Evolutionary conservation across 2,888 invertebrate genomes (phyloP), one percentile per base, ranked within the genome.

Genomic region (Leptopilina syphax): DNA sequence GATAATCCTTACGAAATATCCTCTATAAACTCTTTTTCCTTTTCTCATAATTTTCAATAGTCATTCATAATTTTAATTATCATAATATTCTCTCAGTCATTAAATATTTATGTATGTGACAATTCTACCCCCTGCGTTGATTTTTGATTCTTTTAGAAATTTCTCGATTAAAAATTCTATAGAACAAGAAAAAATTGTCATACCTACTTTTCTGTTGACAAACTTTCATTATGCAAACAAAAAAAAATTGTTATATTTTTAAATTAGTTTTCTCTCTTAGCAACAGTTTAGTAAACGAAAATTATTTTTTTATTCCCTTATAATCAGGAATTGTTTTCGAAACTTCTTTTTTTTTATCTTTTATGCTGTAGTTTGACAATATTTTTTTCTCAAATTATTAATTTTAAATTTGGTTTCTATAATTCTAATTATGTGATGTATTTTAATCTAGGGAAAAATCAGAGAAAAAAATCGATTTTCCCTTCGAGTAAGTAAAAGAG

Each of bases 61-160:
- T 34, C 0, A 27, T 3, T 34, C 34, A 18, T 0, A 6, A 13
- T 8, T 34, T 8, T 1, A 34, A n/a, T 34, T 34, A 13, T n/a
- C 7, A 24, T 12, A 34, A 54, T 68, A 9, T 41, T 34, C 2
- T 9, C 9, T 1, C 0, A n/a, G 12, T 34, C 27, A 54, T 57
- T 70, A 70, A 70, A 18, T 5, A 18, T 18, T 18, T 18, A 67
- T 70, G 13, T 54, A 63, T 63, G 63, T 63, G 63, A 24, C 63
- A 63, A 63, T 63, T 63, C 24, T 9, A 18, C 63, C 63, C 18
- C 63, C 63, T 18, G 63, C 18, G 63, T 50, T 65, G 3, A 27
- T 67, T 65, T 18, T 18, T 13, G 34, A 57, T 65, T n/a, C 65
- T 54, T 63, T 27, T 10, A 65, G 65, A 65, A 65, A 34, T 65